Percentiles rank a stretch among this genome's conserved stretches.
These are phyloP conservation scores for Spodoptera littoralis DNA, from an alignment of 2,888 invertebrate genomes.

Conservation along the genomic window DNA sequence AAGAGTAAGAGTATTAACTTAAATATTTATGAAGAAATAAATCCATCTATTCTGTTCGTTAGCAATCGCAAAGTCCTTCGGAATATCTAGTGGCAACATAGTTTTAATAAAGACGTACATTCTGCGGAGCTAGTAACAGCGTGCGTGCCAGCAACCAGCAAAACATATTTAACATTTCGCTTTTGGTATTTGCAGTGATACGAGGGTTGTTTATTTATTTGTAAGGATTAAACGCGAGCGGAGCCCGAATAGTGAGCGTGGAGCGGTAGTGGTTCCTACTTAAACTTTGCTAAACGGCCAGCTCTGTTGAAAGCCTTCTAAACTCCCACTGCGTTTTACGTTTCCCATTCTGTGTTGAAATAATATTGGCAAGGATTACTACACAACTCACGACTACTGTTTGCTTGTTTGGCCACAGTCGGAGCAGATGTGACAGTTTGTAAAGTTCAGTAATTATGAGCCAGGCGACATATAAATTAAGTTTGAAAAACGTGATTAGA, in stretches of 20 bases:
- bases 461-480: slow-evolving; percentile 16
- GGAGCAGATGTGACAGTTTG: slow-evolving; percentile 40
- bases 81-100: slow-evolving; percentile 39
- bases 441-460: slow-evolving; percentile 34
- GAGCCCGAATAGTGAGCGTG: slow-evolving; percentile 68
- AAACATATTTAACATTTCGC: slow-evolving; percentile 73
- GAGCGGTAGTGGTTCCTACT: slow-evolving; percentile 73
- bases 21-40: slow-evolving; percentile 47
- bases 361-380: slow-evolving; percentile 70
- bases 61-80: slow-evolving; percentile 13
- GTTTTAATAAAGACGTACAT: slow-evolving; percentile 61
- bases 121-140: slow-evolving; percentile 28
- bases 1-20: slow-evolving; percentile 49
- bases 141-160: slow-evolving; percentile 52
- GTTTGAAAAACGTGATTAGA: slow-evolving; percentile 16
- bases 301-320: slow-evolving; percentile 78
- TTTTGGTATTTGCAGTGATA: slow-evolving; percentile 78
- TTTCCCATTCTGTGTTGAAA: slow-evolving; percentile 72
- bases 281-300: slow-evolving; percentile 83
- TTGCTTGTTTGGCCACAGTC: slow-evolving; percentile 27
- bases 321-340: slow-evolving; percentile 74
- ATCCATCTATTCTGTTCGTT: slow-evolving; percentile 31
- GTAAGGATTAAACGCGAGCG: slow-evolving; percentile 77
- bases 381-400: slow-evolving; percentile 54
- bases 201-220: slow-evolving; percentile 81